Evolutionary conservation across 2,113 vertebrate genomes (phyloP), one percentile per base, ranked within the genome.

Genomic region (Hippocampus mohnikei): DNA sequence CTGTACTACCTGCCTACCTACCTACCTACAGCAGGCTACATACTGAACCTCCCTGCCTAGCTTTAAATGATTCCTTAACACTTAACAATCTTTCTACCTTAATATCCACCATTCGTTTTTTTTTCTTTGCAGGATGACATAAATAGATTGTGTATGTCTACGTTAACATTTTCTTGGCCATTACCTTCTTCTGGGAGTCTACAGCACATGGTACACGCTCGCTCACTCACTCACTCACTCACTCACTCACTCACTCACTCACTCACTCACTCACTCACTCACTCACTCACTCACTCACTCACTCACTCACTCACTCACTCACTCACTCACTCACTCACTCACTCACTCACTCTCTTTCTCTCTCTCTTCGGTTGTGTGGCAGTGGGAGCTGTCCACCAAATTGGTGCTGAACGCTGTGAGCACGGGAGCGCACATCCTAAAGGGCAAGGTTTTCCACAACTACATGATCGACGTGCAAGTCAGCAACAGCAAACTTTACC

Each of bases 331-430:
- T 20, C 18, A 50, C 50, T 21, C 46, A 48, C 46, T 44, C 42
- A 44, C 42, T 44, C n/a, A n/a, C n/a, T n/a, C n/a, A n/a, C n/a
- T n/a, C n/a, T n/a, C n/a, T n/a, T n/a, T n/a, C n/a, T n/a, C n/a
- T n/a, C n/a, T n/a, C n/a, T n/a, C 15, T 50, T 50, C 5, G 23
- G 52, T 62, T n/a, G 20, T 62, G 69, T 90, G 90, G 83, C 90
- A 93, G 81, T 80, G 78, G 87, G 94, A 95, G 81, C 86, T 95
- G 65, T 93, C 92, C 84, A 93, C 91, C 12, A 94, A 94, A 81
- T 89, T 91, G 85, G 75, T 94, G 33, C 82, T 94, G 72, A 94
- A 94, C 62, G 92, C 88, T 0, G 86, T 94, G 65, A 95, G 92
- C 80, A 94, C 89, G 0, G 93, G 92, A 0, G 92, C 89, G 53